Evolutionary conservation across 2,113 vertebrate species (phyloP), one percentile per base, ranked within the genome.

Genomic region (Microcebus lehilahytsara): DNA sequence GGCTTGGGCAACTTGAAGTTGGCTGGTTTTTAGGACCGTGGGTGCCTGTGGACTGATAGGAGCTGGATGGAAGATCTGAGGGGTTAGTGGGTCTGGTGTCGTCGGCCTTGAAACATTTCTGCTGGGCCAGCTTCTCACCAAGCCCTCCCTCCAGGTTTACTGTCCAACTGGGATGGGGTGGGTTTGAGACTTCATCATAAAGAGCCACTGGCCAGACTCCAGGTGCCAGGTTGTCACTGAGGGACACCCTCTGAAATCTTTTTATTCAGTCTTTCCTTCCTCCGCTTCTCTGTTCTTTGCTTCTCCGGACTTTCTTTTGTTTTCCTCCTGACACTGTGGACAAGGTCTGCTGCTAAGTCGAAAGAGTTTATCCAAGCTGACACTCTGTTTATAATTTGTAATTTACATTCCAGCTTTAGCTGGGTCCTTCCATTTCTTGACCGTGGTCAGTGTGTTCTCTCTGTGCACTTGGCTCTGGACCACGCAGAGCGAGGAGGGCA

Each of bases 371-470:
- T 91, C 92, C 84, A 84, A 93, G 90, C 71, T 51, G 96, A 97
- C 95, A 85, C 84, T 85, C 58, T 97, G 97, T 98, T 97, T 97
- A 92, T 89, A 89, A 95, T 72, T 90, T 92, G 56, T 67, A 53
- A 93, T 96, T 95, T 85, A 69, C 90, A 91, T 93, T 96, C 87
- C 94, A 92, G 72, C 46, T 69, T 77, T 49, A 30, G 79, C 40
- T 53, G 32, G 69, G n/a, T 87, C 92, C 87, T 96, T 79, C 85
- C 89, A 37, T 69, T 83, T 93, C 87, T 85, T 90, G 88, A 74
- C 93, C 1, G 4, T 37, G 67, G 87, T 79, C 94, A 64, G 93
- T 4, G 51, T 91, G 84, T 91, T 69, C 66, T 85, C 72, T 83
- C 91, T 90, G 90, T 19, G n/a, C 90, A 93, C 95, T 95, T 96